Conservation (phyloP, 2,113 vertebrate genomes). For the Erythrocercus mccallii region DNA sequence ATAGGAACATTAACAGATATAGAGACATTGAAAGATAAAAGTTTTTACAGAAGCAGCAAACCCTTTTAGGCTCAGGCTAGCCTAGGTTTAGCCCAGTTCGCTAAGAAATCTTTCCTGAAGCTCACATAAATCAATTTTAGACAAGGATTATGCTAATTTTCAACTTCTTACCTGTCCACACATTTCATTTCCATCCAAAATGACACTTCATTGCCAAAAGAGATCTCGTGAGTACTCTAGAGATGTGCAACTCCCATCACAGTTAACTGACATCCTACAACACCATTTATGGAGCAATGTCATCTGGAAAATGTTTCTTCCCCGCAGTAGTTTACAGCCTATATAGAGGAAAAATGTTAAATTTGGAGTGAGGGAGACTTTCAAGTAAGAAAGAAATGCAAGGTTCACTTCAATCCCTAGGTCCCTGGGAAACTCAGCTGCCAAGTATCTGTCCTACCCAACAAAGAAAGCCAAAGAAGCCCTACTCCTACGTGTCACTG, state of each 20-base stretch:
- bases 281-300: conserved; percentile 5
- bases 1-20: background rate
- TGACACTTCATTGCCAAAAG: background rate
- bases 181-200: background rate
- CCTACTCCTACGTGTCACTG: conserved; percentile 52
- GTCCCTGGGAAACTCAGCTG: conserved; percentile 28
- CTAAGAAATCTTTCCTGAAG: background rate
- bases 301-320: conserved; percentile 40
- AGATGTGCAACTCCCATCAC: background rate
- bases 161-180: background rate
- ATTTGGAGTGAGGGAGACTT: conserved; percentile 11
- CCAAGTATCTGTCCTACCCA: conserved; percentile 63
- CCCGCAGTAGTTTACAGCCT: conserved; percentile 43
- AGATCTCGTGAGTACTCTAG: background rate
- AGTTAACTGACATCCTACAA: background rate
- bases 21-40: background rate
- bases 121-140: background rate
- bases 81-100: background rate
- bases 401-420: conserved; percentile 39
- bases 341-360: conserved; percentile 30
- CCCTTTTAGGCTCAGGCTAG: background rate
- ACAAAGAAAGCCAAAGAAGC: conserved; percentile 42
- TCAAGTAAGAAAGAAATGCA: conserved; percentile 27
- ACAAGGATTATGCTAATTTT: background rate
- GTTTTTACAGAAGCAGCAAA: background rate